Base-by-base conservation (phyloP, 2,113 vertebrate species). In the Phoenicopterus ruber region DNA sequence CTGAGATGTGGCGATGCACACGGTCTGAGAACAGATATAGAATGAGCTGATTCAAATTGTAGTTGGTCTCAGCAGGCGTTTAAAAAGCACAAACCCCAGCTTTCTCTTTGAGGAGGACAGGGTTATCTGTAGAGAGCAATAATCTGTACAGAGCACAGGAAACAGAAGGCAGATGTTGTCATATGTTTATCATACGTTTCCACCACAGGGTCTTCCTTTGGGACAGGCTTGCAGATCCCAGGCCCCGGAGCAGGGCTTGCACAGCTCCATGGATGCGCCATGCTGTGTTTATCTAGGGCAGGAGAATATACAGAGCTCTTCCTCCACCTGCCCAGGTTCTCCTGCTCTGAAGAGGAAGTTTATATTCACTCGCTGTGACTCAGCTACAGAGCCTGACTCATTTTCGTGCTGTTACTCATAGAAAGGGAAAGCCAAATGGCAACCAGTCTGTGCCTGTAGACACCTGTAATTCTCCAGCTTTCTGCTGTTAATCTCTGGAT, bases 381-480 rank as follows among this genome's bases (percentile, higher is more conserved):
- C 96, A 97, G 55, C 62, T 62, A 5, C 13, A 22, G 22, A 90
- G 78, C 83, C 91, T 93, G 93, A 82, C 85, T 94, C 94, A 97
- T 94, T 82, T 96, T 96, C 82, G 70, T 62, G 90, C 71, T 83
- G 76, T 96, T 96, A 88, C 92, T 94, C 93, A 95, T 31, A 73
- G 76, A 93, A 95, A 86, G 52, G 21, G 71, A 95, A 93, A 96
- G 76, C 90, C 85, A 80, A 92, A 96, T 73, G 62, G 55, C 82
- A 97, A 94, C 91, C 63, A 88, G 95, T 95, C 94, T 80, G 91
- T 95, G 91, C 96, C 95, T 97, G 94, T 93, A 97, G 82, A 86
- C 95, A 97, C 96, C 96, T 97, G 94, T 83, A 94, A 82, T 96
- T 86, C 67, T 90, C 42, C 91, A 94, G 58, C n/a, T 91, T 88